Evolutionary conservation across 30 jellyfish, hydroid and myxozoan genomes (phyloP), one percentile per base, ranked within the genome.

Genomic region (Haliclystus octoradiatus): DNA sequence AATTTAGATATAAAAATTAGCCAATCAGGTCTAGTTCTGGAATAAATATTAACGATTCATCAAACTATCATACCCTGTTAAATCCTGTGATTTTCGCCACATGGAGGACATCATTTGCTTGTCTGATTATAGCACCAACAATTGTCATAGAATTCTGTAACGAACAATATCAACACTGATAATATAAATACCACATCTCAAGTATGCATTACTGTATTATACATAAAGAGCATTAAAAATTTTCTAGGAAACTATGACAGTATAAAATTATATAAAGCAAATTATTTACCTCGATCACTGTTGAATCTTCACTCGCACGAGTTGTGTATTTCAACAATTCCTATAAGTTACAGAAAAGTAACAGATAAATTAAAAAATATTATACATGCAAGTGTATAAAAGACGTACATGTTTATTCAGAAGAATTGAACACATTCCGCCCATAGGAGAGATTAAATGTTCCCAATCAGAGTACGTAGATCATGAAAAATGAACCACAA

Each of bases 291-390:
- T 85, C 96, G 23, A 85, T 84, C 32, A 82, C 57, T 31, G 84
- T 69, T 3, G 93, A 73, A 32, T 78, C 93, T 60, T 77, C 84
- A 63, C 72, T 79, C 15, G 89, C 87, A 47, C 96, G 80, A 28
- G 96, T 85, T 26, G 91, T 70, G 51, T 85, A 85, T 50, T 85
- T 85, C 68, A 85, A 62, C 7, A 85, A 68, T 28, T 78, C 96
- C 93, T 84, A 47, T 2, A 69, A 28, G 52, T 49, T 7, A 32
- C 26, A 53, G 24, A 26, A 51, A 26, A 23, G 26, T 31, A 50
- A 28, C 24, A 33, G n/a, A n/a, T n/a, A n/a, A n/a, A n/a, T n/a
- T n/a, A n/a, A n/a, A n/a, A n/a, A n/a, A n/a, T n/a, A n/a, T n/a
- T n/a, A n/a, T n/a, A n/a, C n/a, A n/a, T n/a, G n/a, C n/a, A n/a